These are phyloP conservation scores for Chorisops tibialis DNA, from an alignment of 2,888 invertebrate species.

Conservation along the genomic window DNA sequence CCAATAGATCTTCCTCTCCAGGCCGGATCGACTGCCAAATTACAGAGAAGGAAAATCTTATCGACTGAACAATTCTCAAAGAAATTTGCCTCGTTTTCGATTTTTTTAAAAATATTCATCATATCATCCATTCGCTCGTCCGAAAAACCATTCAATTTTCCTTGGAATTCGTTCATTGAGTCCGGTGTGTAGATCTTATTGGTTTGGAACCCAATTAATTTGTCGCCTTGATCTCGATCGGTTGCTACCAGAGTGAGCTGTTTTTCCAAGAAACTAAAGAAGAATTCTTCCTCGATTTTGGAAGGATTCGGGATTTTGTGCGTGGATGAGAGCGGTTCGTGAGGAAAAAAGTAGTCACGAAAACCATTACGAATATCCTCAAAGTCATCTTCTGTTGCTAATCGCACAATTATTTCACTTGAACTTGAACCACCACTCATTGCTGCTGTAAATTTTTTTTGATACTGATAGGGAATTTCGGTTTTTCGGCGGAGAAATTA, in stretches of 20 bases:
- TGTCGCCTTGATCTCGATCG: neutral
- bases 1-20: constrained; percentile 33
- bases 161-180: neutral
- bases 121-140: neutral
- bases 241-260: neutral
- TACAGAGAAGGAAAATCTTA: constrained; percentile 29
- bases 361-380: neutral
- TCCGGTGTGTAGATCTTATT: neutral
- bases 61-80: constrained; percentile 24
- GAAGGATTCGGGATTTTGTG: neutral
- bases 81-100: constrained; percentile 29
- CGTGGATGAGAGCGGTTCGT: neutral
- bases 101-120: neutral
- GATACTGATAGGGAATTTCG: no score
- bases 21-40: constrained; percentile 26
- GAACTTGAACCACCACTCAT: no score
- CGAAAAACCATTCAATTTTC: neutral
- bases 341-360: neutral
- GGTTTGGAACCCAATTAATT: neutral
- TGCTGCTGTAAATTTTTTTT: no score
- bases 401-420: neutral
- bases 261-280: neutral
- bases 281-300: neutral
- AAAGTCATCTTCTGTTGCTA: neutral
- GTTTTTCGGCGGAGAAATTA: no score